Base-by-base conservation (phyloP, 2,888 invertebrate species). In the Sesia apiformis region DNA sequence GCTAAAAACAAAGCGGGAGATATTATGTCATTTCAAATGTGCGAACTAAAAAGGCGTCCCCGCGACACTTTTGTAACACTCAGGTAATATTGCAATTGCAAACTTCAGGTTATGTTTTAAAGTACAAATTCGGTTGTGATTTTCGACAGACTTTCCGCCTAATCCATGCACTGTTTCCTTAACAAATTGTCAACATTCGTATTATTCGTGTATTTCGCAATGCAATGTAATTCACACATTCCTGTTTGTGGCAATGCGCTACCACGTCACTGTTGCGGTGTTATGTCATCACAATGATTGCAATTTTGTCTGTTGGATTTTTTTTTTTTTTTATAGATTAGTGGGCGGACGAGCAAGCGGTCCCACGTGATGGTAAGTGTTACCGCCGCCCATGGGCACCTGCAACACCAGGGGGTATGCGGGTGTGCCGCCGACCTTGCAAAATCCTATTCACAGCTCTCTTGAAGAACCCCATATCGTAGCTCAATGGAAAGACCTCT, bases 111-210 rank as follows among this genome's bases (percentile, higher is more conserved):
- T 3, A 7, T 3, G 0, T 0, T 0, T 4, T 58, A 70, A 63
- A 57, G 62, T 58, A 51, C 8, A 52, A 53, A 62, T 69, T 72
- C 4, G 46, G 57, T 57, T 63, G 59, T 23, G 53, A 3, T 42
- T 51, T 8, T 23, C 4, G 46, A n/a, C n/a, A 46, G 7, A 70
- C 70, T 65, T 69, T 69, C 70, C 66, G 65, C 70, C 62, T 61
- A 56, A 56, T 69, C 56, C 69, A 75, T 70, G 84, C 82, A 74
- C 86, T 87, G 85, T 79, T 86, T 86, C 74, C 65, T 67, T 55
- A 56, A 56, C 59, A 87, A 81, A 87, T 85, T 81, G 81, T 78
- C 73, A 72, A 46, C 46, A 46, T 46, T 46, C 46, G 46, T 46
- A 46, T 46, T 46, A 46, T 46, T 46, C 46, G 46, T 46, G n/a